phyloP scores from a whole-genome alignment of 2,888 invertebrate species.

The Lysandra coridon region DNA sequence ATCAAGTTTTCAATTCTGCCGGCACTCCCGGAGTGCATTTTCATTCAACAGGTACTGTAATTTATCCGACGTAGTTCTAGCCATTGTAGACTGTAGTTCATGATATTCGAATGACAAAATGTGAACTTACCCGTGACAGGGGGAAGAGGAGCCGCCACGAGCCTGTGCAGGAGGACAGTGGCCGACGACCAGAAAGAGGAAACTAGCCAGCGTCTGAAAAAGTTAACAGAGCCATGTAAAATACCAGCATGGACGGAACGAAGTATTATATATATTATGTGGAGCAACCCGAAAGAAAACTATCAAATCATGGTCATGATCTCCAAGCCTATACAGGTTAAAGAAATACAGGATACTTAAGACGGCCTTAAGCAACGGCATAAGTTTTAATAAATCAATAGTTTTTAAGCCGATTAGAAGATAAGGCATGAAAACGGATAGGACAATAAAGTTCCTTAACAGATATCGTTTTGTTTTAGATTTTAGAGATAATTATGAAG shows the following conservation, averaged over 20 bases:
- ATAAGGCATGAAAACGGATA: neutral
- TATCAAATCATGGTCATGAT: too few species aligned
- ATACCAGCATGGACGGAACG: too few species aligned
- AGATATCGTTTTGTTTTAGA: neutral
- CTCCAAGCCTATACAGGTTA: too few species aligned
- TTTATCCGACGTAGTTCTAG: neutral
- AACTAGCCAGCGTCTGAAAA: constrained; percentile 67
- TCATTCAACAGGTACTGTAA: neutral
- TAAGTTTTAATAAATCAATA: neutral
- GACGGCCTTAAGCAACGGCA: too few species aligned
- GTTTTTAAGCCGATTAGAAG: neutral
- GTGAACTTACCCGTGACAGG: constrained; percentile 50
- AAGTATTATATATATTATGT: too few species aligned
- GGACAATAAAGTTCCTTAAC: neutral
- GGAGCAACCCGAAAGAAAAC: too few species aligned
- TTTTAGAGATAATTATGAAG: neutral
- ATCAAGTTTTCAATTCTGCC: too few species aligned
- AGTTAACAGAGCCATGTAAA: neutral
- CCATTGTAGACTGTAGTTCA: neutral
- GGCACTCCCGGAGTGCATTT: neutral
- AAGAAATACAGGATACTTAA: too few species aligned
- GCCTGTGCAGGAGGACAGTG: constrained; percentile 58
- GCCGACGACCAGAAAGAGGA: constrained; percentile 68
- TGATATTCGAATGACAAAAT: neutral
- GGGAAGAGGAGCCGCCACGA: constrained; percentile 54